Conservation (phyloP, 2,113 vertebrate species). For the Ctenomys sociabilis region DNA sequence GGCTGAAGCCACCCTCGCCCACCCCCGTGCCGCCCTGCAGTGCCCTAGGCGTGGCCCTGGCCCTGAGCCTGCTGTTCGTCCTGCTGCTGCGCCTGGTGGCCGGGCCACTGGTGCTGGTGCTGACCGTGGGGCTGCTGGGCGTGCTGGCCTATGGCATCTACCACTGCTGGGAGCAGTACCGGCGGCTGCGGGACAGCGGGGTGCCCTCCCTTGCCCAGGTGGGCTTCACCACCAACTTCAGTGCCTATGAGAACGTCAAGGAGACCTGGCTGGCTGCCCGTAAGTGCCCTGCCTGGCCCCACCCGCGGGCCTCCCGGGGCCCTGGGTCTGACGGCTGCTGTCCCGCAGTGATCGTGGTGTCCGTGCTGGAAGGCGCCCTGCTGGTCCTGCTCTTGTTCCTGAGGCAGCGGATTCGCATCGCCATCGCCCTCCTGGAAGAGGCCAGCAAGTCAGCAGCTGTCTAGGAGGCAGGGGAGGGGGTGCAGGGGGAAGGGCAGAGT, state of each 20-base stretch:
- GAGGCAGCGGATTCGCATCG: slow-evolving; percentile 90
- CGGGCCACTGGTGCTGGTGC: slow-evolving; percentile 89
- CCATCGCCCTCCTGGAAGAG: slow-evolving; percentile 92
- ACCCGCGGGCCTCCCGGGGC: accelerated
- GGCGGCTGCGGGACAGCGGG: slow-evolving; percentile 64
- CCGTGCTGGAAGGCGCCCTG: slow-evolving; percentile 88
- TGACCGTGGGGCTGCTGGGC: slow-evolving; percentile 89
- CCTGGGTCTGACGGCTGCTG: neutral
- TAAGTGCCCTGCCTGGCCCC: slow-evolving; percentile 80
- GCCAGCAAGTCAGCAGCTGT: slow-evolving; percentile 89
- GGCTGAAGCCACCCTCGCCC: neutral
- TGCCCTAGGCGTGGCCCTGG: slow-evolving; percentile 89
- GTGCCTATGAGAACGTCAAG: slow-evolving; percentile 88
- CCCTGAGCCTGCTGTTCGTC: slow-evolving; percentile 91
- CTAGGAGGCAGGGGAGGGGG: neutral
- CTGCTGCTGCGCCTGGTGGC: slow-evolving; percentile 91
- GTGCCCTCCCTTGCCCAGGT: slow-evolving; percentile 83
- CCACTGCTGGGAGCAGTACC: slow-evolving; percentile 92
- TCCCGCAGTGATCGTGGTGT: slow-evolving; percentile 87
- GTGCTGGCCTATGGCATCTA: slow-evolving; percentile 92
- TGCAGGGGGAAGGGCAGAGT: neutral
- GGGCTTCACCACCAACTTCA: slow-evolving; percentile 90
- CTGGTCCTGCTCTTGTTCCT: slow-evolving; percentile 91
- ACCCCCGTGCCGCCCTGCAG: slow-evolving; percentile 76
- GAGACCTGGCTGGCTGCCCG: slow-evolving; percentile 94